Evolutionary conservation across 2,888 invertebrate genomes (phyloP).

Genomic region (Dione juno): DNA sequence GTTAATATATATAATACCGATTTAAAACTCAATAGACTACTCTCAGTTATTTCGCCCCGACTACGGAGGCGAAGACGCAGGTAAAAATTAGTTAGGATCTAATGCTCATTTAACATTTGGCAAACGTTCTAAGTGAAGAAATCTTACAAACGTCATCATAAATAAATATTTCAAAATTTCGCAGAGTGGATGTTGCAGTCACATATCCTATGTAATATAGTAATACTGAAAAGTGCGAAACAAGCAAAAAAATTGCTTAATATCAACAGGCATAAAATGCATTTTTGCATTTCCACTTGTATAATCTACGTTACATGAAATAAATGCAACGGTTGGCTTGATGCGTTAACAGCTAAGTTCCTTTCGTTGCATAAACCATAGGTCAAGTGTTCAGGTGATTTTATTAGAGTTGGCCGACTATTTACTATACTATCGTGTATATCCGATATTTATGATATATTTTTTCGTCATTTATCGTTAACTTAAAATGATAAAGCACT

Average conservation of each 20-base stretch:
- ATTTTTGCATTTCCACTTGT: neutral
- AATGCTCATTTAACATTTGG: too few species aligned
- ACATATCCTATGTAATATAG: constrained; percentile 28
- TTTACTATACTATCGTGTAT: too few species aligned
- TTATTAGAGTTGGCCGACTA: neutral
- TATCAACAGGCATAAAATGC: neutral
- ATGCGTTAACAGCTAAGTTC: constrained; percentile 37
- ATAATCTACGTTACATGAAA: constrained; percentile 20
- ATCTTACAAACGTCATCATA: neutral
- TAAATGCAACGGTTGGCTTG: constrained; percentile 36
- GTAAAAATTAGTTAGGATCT: too few species aligned
- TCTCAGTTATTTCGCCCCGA: too few species aligned
- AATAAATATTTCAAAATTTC: constrained; percentile 5
- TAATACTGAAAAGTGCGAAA: neutral
- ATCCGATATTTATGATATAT: too few species aligned
- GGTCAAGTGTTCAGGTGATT: constrained; percentile 25
- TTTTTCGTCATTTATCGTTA: too few species aligned
- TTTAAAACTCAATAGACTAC: too few species aligned
- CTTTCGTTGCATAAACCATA: constrained; percentile 36
- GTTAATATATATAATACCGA: too few species aligned
- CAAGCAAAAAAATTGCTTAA: neutral
- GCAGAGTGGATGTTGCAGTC: constrained; percentile 31
- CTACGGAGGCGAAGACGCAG: too few species aligned
- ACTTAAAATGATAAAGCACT: too few species aligned
- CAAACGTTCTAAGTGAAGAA: too few species aligned